Evolutionary conservation across 2,797 vertebrate species (phyloP), one percentile per base, ranked within the genome.

Genomic region (Dipus sagitta): DNA sequence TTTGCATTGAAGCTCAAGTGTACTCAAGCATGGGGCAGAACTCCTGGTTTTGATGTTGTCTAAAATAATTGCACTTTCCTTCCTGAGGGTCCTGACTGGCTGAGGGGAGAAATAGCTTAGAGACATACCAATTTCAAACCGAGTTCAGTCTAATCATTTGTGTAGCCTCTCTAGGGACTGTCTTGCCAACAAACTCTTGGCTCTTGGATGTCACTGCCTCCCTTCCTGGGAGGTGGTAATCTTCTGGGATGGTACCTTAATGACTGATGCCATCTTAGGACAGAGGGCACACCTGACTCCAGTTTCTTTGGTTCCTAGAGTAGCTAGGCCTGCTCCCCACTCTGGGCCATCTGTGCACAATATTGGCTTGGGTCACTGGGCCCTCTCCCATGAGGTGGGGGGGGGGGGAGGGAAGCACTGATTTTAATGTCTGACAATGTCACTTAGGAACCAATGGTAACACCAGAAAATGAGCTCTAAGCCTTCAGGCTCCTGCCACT

Each of bases 11-110:
- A 42, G 67, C 30, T 64, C 9, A 7, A 13, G 9, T 1, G 1
- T 32, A 17, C 65, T 64, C 42, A 47, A 0, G 1, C 34, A 62
- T 0, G 6, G 52, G 32, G 38, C 68, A 30, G 34, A 86, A 18
- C 38, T 85, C n/a, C 54, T 74, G 30, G 8, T 80, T 67, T 72
- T 77, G 26, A 14, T 80, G 62, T 72, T 42, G 65, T 26, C 54
- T 83, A 2, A 28, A n/a, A 14, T 23, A 60, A 26, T 47, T 24
- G 38, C 7, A 70, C n/a, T 23, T 77, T 92, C 70, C 75, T 65
- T 90, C 28, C n/a, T 54, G 54, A 34, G 4, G 23, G 12, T 38
- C 76, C 24, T 1, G 58, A 65, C 52, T 20, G 0, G 17, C 38
- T 32, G 5, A 52, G 68, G 9, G 0, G 32, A 9, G 14, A 10